Evolutionary conservation across 2,888 invertebrate genomes (phyloP).

Genomic region (Calameuta idolon): DNA sequence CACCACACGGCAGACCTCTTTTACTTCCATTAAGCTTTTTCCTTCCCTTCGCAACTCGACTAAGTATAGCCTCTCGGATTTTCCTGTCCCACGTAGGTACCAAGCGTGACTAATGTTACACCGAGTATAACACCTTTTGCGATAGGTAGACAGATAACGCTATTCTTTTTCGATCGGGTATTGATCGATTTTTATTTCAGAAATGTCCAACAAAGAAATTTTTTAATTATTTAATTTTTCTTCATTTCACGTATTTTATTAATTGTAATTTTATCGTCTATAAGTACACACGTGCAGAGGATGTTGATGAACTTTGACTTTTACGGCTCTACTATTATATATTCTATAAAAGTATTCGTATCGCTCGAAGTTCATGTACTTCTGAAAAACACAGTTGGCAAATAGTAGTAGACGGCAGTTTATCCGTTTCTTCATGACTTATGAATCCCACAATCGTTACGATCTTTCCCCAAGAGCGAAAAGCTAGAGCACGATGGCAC

Average conservation of each 20-base stretch:
- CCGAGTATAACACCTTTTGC: neutral
- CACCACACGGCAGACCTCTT: neutral
- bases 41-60: neutral
- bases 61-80: neutral
- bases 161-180: neutral
- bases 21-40: neutral
- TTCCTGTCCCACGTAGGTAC: neutral
- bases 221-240: neutral
- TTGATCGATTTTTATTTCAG: neutral
- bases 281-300: neutral
- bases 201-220: neutral
- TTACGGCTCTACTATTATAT: neutral
- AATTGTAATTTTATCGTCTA: neutral
- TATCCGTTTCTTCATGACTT: conserved; percentile 38
- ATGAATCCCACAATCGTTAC: conserved; percentile 40
- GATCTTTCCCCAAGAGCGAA: conserved; percentile 26
- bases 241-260: neutral
- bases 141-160: neutral
- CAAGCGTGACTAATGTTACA: neutral
- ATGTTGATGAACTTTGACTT: neutral
- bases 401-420: conserved; percentile 19
- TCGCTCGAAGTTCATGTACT: neutral
- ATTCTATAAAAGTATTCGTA: neutral
- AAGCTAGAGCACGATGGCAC: neutral
- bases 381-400: neutral